A percentile compares a stretch with the other conserved stretches of the same genome.
phyloP scores from a whole-genome alignment of 2,797 vertebrate genomes.

The Sebastiscus albofasciatus region DNA sequence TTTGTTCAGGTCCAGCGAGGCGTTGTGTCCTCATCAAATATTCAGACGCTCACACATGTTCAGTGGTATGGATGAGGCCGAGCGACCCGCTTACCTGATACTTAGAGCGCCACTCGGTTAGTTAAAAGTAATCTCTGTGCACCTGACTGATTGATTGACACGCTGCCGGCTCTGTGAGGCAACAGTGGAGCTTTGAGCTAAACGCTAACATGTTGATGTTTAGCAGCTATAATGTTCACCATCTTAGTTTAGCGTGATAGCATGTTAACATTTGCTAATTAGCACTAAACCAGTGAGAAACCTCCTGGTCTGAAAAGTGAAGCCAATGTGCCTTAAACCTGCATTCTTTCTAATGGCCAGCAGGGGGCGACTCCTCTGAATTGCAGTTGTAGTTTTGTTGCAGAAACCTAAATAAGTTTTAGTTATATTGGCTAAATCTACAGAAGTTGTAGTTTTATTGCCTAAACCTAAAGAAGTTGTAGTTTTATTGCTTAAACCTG shows the following conservation, averaged over 20 bases:
- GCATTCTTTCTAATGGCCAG: too few species aligned
- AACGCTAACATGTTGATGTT: neutral
- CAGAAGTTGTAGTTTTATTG: too few species aligned
- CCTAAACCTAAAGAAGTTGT: too few species aligned
- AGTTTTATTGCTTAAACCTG: too few species aligned
- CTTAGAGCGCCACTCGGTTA: constrained; percentile 24
- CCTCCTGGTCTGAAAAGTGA: too few species aligned
- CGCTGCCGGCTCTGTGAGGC: neutral
- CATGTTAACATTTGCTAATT: neutral
- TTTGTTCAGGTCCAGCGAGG: constrained; percentile 64
- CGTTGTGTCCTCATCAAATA: constrained; percentile 57
- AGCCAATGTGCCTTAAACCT: too few species aligned
- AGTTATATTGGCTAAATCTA: too few species aligned
- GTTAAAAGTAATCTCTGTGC: constrained; percentile 41
- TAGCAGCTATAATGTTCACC: neutral
- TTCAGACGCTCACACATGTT: constrained; percentile 46
- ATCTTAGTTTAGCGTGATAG: neutral
- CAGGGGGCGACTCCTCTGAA: too few species aligned
- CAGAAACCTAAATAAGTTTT: too few species aligned
- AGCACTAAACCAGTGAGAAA: too few species aligned
- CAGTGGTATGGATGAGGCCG: neutral
- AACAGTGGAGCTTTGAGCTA: neutral
- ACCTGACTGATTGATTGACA: neutral
- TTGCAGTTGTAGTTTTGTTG: too few species aligned
- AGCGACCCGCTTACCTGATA: constrained; percentile 6